Conservation (phyloP, 2,113 vertebrate genomes). For the Strix aluco region DNA sequence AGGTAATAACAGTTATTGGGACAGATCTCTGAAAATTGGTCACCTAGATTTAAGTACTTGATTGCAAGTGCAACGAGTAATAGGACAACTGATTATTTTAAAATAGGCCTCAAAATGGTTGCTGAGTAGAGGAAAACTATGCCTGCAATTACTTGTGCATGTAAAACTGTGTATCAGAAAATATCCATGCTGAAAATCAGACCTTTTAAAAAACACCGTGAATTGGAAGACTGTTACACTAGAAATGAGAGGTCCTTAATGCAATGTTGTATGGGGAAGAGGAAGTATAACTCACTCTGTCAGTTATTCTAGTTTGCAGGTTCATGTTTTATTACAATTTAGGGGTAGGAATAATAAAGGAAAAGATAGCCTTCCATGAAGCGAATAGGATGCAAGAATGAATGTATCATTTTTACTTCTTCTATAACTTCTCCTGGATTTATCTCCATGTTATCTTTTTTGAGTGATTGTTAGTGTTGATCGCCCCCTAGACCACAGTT, state of each 20-base stretch:
- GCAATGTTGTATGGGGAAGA: background rate
- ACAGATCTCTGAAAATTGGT: background rate
- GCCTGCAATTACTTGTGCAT: background rate
- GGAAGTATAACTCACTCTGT: background rate
- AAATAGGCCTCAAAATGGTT: background rate
- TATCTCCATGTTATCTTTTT: background rate
- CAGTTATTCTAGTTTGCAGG: background rate
- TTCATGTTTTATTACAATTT: conserved; percentile 8
- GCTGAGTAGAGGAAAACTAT: background rate
- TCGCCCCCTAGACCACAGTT: background rate
- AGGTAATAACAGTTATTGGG: background rate
- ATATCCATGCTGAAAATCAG: background rate
- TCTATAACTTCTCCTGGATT: background rate
- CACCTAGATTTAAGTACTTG: background rate
- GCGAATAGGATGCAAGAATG: background rate
- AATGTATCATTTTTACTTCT: background rate
- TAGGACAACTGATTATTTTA: background rate
- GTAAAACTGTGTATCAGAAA: background rate
- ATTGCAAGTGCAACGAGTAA: background rate
- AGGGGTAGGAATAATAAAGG: background rate
- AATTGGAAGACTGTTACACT: background rate
- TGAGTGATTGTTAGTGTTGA: conserved; percentile 16
- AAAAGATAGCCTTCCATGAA: background rate
- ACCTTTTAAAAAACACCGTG: background rate
- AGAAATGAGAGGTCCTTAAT: background rate